phyloP scores from a whole-genome alignment of 2,113 vertebrate genomes.

The Beaufortia kweichowensis region DNA sequence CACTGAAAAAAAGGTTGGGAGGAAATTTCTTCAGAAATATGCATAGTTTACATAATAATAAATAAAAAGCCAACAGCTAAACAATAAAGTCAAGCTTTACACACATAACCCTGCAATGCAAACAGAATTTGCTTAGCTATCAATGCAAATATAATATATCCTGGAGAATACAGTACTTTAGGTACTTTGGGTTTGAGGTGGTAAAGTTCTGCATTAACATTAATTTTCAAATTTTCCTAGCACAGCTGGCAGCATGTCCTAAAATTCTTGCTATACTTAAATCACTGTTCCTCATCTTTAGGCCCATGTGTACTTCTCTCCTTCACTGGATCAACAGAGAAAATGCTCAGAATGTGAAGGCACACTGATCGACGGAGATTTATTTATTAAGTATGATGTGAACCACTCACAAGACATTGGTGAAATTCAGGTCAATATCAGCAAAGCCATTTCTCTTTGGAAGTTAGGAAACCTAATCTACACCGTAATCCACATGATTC shows the following conservation, averaged over 20 bases:
- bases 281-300: constrained; percentile 24
- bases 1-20: constrained; percentile 81
- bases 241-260: neutral
- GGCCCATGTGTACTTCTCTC: constrained; percentile 73
- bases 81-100: no score
- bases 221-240: neutral
- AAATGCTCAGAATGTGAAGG: constrained; percentile 78
- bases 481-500: no score
- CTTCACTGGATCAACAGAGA: constrained; percentile 81
- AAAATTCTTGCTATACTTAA: neutral
- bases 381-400: constrained; percentile 86
- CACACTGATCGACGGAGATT: constrained; percentile 84
- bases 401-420: constrained; percentile 73
- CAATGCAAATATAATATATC: no score
- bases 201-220: no score
- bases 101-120: no score
- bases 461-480: no score
- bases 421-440: constrained; percentile 79
- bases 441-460: neutral
- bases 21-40: neutral
- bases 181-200: no score
- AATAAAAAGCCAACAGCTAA: no score
- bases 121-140: no score
- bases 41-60: no score
- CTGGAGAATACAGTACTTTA: no score